These are phyloP conservation scores for Oceanites oceanicus DNA, from an alignment of 2,113 vertebrate species.

Conservation along the genomic window DNA sequence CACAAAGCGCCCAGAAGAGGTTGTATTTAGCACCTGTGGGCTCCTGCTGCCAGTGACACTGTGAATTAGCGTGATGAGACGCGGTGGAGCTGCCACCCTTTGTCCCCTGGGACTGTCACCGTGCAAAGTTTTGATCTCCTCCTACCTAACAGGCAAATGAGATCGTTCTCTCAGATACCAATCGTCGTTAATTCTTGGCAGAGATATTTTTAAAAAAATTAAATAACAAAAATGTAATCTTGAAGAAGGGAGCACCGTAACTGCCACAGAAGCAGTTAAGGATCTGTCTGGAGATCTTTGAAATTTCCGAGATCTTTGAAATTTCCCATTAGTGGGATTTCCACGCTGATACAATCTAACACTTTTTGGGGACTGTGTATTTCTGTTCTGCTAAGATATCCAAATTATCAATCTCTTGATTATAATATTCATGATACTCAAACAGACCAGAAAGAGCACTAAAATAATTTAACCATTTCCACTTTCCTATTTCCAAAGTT, in stretches of 20 bases:
- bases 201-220: not conserved
- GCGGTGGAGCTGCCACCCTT: not conserved
- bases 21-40: not conserved
- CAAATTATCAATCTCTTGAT: conserved; percentile 55
- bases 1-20: not conserved
- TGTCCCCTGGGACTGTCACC: not conserved
- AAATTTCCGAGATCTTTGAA: conserved; percentile 65
- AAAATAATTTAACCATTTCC: conserved; percentile 35
- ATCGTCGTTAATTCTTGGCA: conserved; percentile 12
- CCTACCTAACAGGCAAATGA: conserved; percentile 35
- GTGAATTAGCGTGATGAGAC: not conserved
- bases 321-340: conserved; percentile 55
- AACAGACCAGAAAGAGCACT: not conserved
- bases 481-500: not conserved
- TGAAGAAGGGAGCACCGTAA: not conserved
- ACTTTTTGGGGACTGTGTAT: not conserved
- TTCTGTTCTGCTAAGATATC: conserved; percentile 58
- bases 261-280: conserved; percentile 49
- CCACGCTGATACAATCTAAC: conserved; percentile 66
- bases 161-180: conserved; percentile 19
- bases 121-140: not conserved
- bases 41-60: not conserved
- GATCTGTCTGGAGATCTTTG: conserved; percentile 61
- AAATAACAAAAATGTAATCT: conserved; percentile 13
- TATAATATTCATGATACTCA: conserved; percentile 57